These are phyloP conservation scores for Lytechinus variegatus DNA, from an alignment of 35 echinoderm and acorn worm species.

Conservation along the genomic window DNA sequence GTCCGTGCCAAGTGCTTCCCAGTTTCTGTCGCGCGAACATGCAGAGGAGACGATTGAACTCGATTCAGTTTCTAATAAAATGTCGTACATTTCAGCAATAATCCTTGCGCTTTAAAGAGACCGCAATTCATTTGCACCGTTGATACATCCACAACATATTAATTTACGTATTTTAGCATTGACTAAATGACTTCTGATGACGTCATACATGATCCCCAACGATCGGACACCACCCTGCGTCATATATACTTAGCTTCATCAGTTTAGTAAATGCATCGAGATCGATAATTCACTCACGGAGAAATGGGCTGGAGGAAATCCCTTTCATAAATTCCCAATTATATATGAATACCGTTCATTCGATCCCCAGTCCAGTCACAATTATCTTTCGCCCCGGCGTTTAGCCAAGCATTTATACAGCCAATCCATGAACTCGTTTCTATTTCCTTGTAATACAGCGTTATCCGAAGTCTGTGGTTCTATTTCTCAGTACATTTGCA, in stretches of 20 bases:
- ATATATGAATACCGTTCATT: neutral
- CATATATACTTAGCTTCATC: neutral
- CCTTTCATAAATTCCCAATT: neutral
- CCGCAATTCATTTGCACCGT: no score
- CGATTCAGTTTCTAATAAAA: no score
- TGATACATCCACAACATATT: neutral
- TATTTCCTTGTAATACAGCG: no score
- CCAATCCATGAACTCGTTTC: no score
- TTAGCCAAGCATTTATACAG: neutral
- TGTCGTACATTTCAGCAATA: no score
- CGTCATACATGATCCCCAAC: neutral
- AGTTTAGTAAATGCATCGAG: neutral
- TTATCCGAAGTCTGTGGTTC: no score
- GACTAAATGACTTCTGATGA: neutral
- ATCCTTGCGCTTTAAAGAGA: no score
- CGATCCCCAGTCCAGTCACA: neutral
- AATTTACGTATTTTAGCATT: neutral
- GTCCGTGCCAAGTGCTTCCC: no score
- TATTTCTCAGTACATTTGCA: no score
- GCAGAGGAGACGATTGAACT: no score
- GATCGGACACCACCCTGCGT: neutral
- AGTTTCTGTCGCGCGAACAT: no score
- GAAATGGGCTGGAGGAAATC: neutral
- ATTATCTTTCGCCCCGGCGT: neutral
- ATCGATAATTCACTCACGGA: neutral